Evolutionary conservation across 2,888 invertebrate genomes (phyloP).

Genomic region (Coecobrya sp.): DNA sequence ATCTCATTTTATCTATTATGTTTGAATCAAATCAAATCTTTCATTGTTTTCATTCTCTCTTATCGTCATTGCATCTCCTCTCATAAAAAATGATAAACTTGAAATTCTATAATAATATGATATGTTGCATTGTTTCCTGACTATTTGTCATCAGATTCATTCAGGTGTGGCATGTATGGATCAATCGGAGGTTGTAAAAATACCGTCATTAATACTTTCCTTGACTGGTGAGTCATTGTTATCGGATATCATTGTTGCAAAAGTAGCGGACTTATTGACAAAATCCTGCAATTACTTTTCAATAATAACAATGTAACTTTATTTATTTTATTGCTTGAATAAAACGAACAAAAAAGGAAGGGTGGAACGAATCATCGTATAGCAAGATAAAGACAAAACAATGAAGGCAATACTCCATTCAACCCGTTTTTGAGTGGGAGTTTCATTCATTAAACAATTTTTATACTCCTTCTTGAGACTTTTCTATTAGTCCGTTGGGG

Average conservation of each 20-base stretch:
- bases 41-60: background rate
- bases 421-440: slow-evolving; percentile 3
- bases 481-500: background rate
- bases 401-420: background rate
- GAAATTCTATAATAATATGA: background rate
- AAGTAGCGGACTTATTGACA: slow-evolving; percentile 1
- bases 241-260: background rate
- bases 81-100: background rate
- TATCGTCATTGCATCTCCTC: background rate
- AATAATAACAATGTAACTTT: background rate
- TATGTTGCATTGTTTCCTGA: background rate
- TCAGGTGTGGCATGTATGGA: background rate
- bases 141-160: background rate
- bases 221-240: background rate
- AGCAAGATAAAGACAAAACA: background rate
- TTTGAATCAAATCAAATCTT: background rate
- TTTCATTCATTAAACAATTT: slow-evolving; percentile 28
- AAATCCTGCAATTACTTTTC: background rate
- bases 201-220: background rate
- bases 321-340: background rate
- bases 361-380: background rate
- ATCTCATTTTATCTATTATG: slow-evolving; percentile 5
- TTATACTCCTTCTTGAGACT: background rate
- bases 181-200: background rate
- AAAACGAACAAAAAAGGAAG: background rate